phyloP scores from a whole-genome alignment of 2,113 vertebrate genomes.

The Thunnus maccoyii region DNA sequence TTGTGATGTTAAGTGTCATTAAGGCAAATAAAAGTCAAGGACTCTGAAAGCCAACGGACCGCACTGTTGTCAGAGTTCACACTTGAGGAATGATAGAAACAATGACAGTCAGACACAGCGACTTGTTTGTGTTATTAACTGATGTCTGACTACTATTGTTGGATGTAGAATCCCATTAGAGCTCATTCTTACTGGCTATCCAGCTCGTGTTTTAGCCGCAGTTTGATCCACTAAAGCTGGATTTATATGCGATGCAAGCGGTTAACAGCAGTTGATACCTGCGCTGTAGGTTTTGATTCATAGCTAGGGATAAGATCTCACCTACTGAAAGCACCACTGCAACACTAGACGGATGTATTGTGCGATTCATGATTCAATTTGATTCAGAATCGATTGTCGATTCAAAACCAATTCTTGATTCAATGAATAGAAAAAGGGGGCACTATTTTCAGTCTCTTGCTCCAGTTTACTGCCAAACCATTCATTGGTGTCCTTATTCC shows the following conservation, averaged over 20 bases:
- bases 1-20: conserved; percentile 46
- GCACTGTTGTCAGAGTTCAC: conserved; percentile 56
- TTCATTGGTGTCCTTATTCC: too few species aligned
- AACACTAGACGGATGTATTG: not conserved
- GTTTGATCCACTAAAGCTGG: not conserved
- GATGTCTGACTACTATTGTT: conserved; percentile 10
- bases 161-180: not conserved
- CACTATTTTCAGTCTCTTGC: too few species aligned
- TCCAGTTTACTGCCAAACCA: too few species aligned
- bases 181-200: not conserved
- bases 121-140: conserved; percentile 56
- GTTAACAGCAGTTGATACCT: not conserved
- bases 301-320: conserved; percentile 16
- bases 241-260: not conserved
- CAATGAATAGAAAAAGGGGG: too few species aligned
- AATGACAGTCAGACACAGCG: conserved; percentile 29
- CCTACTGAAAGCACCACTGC: not conserved
- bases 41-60: conserved; percentile 61
- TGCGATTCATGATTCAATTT: too few species aligned
- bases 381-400: too few species aligned
- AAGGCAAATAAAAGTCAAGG: conserved; percentile 42
- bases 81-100: conserved; percentile 33
- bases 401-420: too few species aligned
- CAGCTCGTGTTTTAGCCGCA: not conserved
- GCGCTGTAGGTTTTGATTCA: not conserved